Evolutionary conservation across 2,113 vertebrate species (phyloP).

Genomic region (Eolophus roseicapilla): DNA sequence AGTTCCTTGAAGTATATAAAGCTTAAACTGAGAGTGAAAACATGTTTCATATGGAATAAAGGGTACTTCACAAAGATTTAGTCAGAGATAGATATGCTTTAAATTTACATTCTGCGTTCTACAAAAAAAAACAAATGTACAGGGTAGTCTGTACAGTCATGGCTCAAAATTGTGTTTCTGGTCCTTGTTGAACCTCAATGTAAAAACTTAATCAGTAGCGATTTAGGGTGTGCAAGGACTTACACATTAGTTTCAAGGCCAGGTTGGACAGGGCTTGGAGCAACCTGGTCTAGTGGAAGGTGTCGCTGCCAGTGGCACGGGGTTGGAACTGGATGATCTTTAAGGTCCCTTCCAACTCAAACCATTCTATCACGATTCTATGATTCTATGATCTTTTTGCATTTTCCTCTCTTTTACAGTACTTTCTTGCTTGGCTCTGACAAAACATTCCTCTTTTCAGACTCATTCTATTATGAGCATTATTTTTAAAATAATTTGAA

Average conservation of each 20-base stretch:
- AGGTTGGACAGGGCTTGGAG: background rate
- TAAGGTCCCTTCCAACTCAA: background rate
- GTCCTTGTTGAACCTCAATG: background rate
- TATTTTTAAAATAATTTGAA: background rate
- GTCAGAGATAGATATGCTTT: background rate
- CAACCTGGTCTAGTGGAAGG: background rate
- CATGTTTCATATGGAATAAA: background rate
- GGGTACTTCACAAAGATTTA: background rate
- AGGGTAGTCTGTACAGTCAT: background rate
- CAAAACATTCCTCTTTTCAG: background rate
- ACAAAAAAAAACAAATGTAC: background rate
- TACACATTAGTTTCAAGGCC: background rate
- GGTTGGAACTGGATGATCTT: background rate
- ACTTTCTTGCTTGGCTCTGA: background rate
- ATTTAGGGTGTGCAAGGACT: background rate
- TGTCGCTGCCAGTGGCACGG: background rate
- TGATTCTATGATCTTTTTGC: background rate
- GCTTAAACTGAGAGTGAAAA: background rate
- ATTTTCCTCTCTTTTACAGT: background rate
- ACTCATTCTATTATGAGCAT: background rate
- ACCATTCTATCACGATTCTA: background rate
- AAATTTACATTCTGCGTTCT: background rate
- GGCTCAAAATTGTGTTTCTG: background rate
- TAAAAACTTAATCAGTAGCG: background rate
- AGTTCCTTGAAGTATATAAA: background rate